Conservation (phyloP, 2,113 vertebrate species). For the Myocastor coypus region DNA sequence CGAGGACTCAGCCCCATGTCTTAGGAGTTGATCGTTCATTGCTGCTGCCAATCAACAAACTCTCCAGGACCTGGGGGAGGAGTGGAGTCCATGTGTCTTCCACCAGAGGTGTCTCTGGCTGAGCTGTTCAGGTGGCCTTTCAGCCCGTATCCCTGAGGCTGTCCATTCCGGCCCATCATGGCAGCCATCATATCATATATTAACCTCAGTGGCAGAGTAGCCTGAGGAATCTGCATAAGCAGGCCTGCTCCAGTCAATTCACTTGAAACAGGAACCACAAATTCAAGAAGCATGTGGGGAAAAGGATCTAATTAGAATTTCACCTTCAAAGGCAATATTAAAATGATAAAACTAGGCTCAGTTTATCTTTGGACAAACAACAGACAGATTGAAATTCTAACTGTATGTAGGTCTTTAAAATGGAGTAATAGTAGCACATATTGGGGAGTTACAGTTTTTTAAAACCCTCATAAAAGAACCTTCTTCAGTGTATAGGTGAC, state of each 20-base stretch:
- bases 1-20: background rate
- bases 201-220: background rate
- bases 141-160: background rate
- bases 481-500: background rate
- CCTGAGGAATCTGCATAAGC: background rate
- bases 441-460: background rate
- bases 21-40: background rate
- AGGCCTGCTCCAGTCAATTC: background rate
- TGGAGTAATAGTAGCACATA: background rate
- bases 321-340: background rate
- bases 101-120: background rate
- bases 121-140: background rate
- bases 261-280: background rate
- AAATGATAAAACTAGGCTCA: background rate
- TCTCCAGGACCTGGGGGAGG: background rate
- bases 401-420: background rate
- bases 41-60: background rate
- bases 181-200: background rate
- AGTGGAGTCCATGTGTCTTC: background rate
- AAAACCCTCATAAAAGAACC: background rate
- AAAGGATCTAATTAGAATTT: conserved; percentile 4
- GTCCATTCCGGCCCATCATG: background rate
- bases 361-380: background rate
- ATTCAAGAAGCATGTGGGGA: background rate
- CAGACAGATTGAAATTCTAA: background rate